Percentiles rank a stretch among this genome's conserved stretches.
These are phyloP conservation scores for Microplitis demolitor DNA, from an alignment of 1,140 invertebrate genomes.

Conservation along the genomic window DNA sequence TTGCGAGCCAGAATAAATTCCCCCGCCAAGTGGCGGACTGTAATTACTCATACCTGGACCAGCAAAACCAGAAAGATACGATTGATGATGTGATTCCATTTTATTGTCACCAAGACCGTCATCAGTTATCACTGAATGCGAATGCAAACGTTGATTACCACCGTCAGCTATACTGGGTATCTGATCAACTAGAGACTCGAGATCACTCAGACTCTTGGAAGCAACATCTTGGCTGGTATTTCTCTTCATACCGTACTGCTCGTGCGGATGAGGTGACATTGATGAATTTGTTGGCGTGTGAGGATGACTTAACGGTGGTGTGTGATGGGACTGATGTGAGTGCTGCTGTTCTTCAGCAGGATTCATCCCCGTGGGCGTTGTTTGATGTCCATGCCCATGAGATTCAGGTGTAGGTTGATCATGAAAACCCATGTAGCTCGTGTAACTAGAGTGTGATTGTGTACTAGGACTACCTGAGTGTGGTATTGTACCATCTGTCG, in stretches of 20 bases:
- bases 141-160: constrained; percentile 54
- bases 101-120: constrained; percentile 40
- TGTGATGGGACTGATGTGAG: constrained; percentile 55
- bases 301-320: constrained; percentile 53
- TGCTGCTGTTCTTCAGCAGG: constrained; percentile 43
- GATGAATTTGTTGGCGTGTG: constrained; percentile 54
- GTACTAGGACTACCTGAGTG: constrained; percentile 52
- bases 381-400: constrained; percentile 52
- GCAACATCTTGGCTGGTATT: constrained; percentile 73
- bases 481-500: constrained; percentile 42
- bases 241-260: constrained; percentile 47
- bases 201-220: constrained; percentile 84
- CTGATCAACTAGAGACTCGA: constrained; percentile 89
- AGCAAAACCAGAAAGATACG: constrained; percentile 46
- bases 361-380: constrained; percentile 51
- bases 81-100: constrained; percentile 46
- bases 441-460: constrained; percentile 50
- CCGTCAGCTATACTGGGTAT: constrained; percentile 84
- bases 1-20: constrained; percentile 45
- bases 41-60: constrained; percentile 48
- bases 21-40: constrained; percentile 47
- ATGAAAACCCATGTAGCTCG: constrained; percentile 56
- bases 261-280: constrained; percentile 57
- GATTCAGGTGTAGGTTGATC: constrained; percentile 47
- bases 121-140: constrained; percentile 46